Evolutionary conservation across 2,113 vertebrate genomes (phyloP).

Genomic region (Tragelaphus scriptus): DNA sequence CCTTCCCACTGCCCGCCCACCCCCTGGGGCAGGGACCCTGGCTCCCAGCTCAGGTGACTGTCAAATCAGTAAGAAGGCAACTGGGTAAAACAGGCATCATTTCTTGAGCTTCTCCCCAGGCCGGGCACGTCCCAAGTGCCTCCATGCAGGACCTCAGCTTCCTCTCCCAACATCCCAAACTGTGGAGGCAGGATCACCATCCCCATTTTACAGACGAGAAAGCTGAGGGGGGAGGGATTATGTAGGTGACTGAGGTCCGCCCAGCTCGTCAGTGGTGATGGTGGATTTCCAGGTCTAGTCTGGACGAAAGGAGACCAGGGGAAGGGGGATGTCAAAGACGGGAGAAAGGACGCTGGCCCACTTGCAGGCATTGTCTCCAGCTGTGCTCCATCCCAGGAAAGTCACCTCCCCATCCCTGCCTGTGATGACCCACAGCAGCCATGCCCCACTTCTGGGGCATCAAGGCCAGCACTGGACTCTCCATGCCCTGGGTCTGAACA

Average conservation of each 20-base stretch:
- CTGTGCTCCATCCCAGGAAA: fast-evolving
- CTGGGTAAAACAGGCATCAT: fast-evolving
- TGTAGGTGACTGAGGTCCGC: fast-evolving
- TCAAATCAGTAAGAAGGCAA: neutral
- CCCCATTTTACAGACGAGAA: neutral
- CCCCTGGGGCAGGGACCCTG: neutral
- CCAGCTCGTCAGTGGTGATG: neutral
- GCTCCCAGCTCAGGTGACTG: fast-evolving
- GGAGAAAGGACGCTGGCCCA: fast-evolving
- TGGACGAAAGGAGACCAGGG: too few relatives aligned
- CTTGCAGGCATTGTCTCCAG: fast-evolving
- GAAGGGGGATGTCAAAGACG: too few relatives aligned
- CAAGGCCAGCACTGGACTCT: fast-evolving
- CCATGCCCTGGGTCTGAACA: fast-evolving
- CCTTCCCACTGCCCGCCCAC: fast-evolving
- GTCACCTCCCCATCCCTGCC: fast-evolving
- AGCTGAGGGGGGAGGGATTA: neutral
- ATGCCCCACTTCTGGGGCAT: fast-evolving
- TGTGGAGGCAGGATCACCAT: fast-evolving
- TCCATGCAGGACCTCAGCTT: fast-evolving
- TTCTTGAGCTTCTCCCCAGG: neutral
- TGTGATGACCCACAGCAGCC: fast-evolving
- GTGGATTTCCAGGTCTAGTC: too few relatives aligned
- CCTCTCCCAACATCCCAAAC: neutral
- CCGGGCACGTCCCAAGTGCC: fast-evolving